Evolutionary conservation across 92 coral and sea anemone genomes (phyloP), one percentile per base, ranked within the genome.

Genomic region (Paragorgia papillata): DNA sequence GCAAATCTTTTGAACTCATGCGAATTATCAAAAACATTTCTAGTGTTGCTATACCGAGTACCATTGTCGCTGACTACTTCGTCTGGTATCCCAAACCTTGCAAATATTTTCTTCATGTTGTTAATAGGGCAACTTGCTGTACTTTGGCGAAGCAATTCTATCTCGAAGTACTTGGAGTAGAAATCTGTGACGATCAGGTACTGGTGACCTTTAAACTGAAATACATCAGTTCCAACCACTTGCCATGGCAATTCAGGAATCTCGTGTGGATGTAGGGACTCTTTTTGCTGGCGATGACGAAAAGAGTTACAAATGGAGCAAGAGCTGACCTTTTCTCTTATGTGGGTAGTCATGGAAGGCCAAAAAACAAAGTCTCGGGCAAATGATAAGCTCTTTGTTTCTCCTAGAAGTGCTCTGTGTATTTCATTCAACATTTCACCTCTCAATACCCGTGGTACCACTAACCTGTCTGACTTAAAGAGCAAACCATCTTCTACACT

Each of bases 391-490:
- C 83, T 68, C 54, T 81, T 85, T 8, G 58, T 77, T 37, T 86
- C 90, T 17, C 87, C 85, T 66, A 83, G 22, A 62, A 77, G 90
- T 40, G 90, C 87, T 35, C 90, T 85, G 73, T 87, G 88, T 26
- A 83, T 79, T 27, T 84, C 81, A 30, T 58, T 58, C 2, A 74
- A 32, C 12, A 74, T 57, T 21, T 87, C 79, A 1, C 77, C 54
- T 55, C 81, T 80, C 76, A 85, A 43, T 34, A 69, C 25, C 65
- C 71, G 31, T 37, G 80, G 83, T 29, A 74, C 89, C 14, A 85
- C 79, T 2, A 77, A 19, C 48, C 81, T 30, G 79, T 74, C 83
- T 17, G 85, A 30, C 46, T 83, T 83, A 26, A 87, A 87, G n/a
- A 79, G 64, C 74, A 78, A 35, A 8, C 80, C 85, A 70, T 87